phyloP scores from a whole-genome alignment of 2,113 vertebrate genomes.

The Pseudorhombus dupliciocellatus region DNA sequence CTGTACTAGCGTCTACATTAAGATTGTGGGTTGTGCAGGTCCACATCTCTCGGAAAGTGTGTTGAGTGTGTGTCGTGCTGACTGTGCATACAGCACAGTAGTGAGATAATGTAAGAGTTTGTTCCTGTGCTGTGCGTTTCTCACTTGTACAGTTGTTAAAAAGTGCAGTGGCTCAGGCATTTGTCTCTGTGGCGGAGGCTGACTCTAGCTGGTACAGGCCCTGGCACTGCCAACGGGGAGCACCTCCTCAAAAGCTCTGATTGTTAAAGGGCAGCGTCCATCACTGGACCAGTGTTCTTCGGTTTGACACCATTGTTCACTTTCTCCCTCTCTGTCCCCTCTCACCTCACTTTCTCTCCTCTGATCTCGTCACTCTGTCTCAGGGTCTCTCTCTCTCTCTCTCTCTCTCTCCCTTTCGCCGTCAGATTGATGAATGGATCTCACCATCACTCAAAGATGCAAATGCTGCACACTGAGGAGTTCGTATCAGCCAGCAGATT shows the following conservation, averaged over 20 bases:
- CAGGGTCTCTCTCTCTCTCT: background rate
- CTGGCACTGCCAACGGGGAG: constrained; percentile 69
- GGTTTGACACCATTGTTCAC: constrained; percentile 92
- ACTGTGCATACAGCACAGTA: constrained; percentile 17
- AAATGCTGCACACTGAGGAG: background rate
- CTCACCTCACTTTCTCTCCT: constrained; percentile 48
- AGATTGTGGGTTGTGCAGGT: background rate
- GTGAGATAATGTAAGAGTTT: constrained; percentile 27
- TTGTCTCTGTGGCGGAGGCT: constrained; percentile 80
- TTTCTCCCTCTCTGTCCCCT: constrained; percentile 44
- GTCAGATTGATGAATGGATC: background rate
- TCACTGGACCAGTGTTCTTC: constrained; percentile 84
- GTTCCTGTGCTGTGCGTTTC: constrained; percentile 24
- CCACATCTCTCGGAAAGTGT: background rate
- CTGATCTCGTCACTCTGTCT: constrained; percentile 27
- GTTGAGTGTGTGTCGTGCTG: background rate
- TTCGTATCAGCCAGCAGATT: background rate
- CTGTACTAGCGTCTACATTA: too few relatives aligned
- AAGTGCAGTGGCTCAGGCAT: constrained; percentile 62
- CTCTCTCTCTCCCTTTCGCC: background rate
- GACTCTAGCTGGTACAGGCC: constrained; percentile 87
- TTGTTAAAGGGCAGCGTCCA: constrained; percentile 84
- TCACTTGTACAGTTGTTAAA: constrained; percentile 17
- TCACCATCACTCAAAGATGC: constrained; percentile 1
- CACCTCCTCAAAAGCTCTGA: constrained; percentile 86